Evolutionary conservation across 2,797 vertebrate genomes (phyloP), one percentile per base, ranked within the genome.

Genomic region (Lerista edwardsae): DNA sequence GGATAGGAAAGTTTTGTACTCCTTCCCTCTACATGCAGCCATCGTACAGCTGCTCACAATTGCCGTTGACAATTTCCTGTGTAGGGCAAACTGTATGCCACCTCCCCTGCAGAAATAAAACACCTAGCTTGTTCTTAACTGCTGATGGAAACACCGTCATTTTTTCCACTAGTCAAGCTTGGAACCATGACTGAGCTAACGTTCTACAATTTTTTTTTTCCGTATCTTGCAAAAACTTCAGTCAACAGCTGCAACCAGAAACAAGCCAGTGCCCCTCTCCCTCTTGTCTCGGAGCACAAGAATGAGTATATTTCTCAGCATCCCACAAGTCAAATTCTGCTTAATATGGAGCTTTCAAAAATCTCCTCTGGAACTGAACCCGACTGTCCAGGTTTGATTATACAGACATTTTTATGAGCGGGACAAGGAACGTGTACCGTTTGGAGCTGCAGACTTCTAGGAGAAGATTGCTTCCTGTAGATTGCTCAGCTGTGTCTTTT

Each of bases 151-250:
- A 97, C 92, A 96, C 84, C 95, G 97, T 97, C 97, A 97, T 96
- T 97, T 96, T 97, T 97, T 97, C 96, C 96, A 96, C 95, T 93
- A 95, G 94, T 93, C 96, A 96, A 95, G 93, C 95, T 96, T 95
- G 94, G 97, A 97, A 96, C 96, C 96, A 97, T 97, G 96, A 95
- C 96, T 93, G 95, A 96, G 95, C 82, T 93, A 97, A 95, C 96
- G 94, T 97, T 97, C 96, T 97, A 97, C 97, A 97, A 95, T 97
- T 97, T 97, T 51, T 97, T 97, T 97, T 51, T 97, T 97, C 97
- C 97, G 97, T 96, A 97, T 97, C 97, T 97, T 97, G 96, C 96
- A 97, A 95, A 97, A 97, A 96, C 29, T 93, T 96, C 95, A 96
- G 97, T 96, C 97, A 97, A 95, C 97, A 97, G 96, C 96, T 97